These are phyloP conservation scores for Cyclura pinguis DNA, from an alignment of 2,797 vertebrate species.

Conservation along the genomic window DNA sequence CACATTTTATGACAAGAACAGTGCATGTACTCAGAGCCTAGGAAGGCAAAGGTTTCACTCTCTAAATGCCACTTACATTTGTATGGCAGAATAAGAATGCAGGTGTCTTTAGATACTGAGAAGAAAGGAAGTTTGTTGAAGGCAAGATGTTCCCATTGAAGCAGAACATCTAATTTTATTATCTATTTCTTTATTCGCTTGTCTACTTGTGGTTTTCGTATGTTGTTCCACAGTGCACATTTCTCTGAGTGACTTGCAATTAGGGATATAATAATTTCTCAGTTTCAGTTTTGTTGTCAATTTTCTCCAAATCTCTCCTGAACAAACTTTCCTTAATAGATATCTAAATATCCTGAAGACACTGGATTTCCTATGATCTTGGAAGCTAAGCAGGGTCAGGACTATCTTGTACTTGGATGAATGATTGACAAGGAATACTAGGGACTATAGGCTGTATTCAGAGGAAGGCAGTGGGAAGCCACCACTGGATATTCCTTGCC, in stretches of 20 bases:
- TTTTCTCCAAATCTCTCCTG: too few relatives aligned
- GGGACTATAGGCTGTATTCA: too few relatives aligned
- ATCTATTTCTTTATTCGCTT: neutral
- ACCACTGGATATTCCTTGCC: too few relatives aligned
- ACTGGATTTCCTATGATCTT: too few relatives aligned
- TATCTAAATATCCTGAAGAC: too few relatives aligned
- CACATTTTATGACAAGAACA: neutral
- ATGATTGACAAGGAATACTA: too few relatives aligned
- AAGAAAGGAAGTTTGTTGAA: conserved; percentile 1
- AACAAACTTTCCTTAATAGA: too few relatives aligned
- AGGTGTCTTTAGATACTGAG: neutral
- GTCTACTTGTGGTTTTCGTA: neutral
- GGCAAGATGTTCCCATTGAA: conserved; percentile 21
- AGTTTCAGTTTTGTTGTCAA: too few relatives aligned
- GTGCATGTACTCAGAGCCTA: neutral
- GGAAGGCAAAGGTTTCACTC: neutral
- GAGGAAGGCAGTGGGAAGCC: too few relatives aligned
- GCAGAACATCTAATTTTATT: neutral
- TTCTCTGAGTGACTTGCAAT: neutral
- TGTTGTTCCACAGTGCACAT: neutral
- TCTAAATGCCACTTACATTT: neutral
- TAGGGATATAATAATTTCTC: neutral
- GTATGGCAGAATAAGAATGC: neutral
- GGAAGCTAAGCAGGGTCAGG: too few relatives aligned
- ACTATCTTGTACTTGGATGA: too few relatives aligned